Evolutionary conservation across 2,113 vertebrate species (phyloP).

Genomic region (Lepus americanus): DNA sequence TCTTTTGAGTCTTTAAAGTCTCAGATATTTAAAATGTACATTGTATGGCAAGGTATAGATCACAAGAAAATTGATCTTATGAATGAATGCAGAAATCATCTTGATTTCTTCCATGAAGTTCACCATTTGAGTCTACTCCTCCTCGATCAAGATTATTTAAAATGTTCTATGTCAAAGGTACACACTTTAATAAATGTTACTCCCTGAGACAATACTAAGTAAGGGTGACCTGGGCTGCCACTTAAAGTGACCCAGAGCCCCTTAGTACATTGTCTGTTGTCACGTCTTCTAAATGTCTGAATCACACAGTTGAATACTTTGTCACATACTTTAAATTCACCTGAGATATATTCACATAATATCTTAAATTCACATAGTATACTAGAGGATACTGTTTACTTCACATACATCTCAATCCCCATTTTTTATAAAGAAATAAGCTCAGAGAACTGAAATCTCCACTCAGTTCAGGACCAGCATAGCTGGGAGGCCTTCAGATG

Average conservation of each 20-base stretch:
- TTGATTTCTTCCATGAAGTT: constrained; percentile 46
- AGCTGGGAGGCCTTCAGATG: not conserved
- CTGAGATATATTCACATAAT: not conserved
- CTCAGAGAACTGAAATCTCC: constrained; percentile 16
- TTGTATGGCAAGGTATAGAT: constrained; percentile 8
- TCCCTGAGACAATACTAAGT: not conserved
- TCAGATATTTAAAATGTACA: not conserved
- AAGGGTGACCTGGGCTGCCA: not conserved
- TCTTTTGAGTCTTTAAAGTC: not conserved
- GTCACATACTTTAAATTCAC: not conserved
- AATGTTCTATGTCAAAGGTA: not conserved
- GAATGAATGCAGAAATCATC: constrained; percentile 37
- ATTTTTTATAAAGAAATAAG: constrained; percentile 35
- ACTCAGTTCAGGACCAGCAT: not conserved
- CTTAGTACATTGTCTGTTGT: not conserved
- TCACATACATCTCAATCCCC: not conserved
- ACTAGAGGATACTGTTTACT: constrained; percentile 2
- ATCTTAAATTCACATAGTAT: not conserved
- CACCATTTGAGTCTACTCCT: not conserved
- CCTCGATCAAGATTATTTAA: constrained; percentile 21
- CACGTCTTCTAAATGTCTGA: constrained; percentile 49
- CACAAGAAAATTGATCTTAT: constrained; percentile 44
- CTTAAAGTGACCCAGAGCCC: not conserved
- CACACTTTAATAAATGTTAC: not conserved
- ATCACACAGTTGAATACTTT: not conserved